phyloP scores from a whole-genome alignment of 1,140 invertebrate species.

The Propsilocerus akamusi region DNA sequence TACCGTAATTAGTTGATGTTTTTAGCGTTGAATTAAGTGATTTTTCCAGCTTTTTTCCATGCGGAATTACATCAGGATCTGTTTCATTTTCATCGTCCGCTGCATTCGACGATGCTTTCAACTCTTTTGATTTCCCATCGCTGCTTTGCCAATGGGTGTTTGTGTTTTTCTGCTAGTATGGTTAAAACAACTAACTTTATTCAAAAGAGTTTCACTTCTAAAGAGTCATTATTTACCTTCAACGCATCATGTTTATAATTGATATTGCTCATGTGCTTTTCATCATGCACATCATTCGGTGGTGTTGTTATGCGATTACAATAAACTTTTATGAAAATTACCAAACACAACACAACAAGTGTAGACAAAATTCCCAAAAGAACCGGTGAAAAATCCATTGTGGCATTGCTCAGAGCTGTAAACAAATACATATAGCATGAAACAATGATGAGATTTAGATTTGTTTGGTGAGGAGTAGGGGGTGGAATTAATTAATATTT shows the following conservation, averaged over 20 bases:
- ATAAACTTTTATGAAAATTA: slow-evolving; percentile 1
- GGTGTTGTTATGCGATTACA: background rate
- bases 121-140: slow-evolving; percentile 17
- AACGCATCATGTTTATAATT: background rate
- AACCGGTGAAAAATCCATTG: background rate
- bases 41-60: slow-evolving; percentile 2
- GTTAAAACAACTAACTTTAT: too few relatives aligned
- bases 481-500: background rate
- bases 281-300: background rate
- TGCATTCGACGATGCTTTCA: slow-evolving; percentile 13
- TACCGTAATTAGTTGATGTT: slow-evolving; percentile 4
- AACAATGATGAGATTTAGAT: background rate
- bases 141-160: slow-evolving; percentile 20
- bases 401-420: background rate
- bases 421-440: background rate
- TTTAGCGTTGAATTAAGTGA: slow-evolving; percentile 3
- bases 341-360: background rate
- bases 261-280: background rate
- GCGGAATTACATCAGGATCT: slow-evolving; percentile 50
- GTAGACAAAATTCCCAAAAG: background rate
- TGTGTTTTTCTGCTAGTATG: too few relatives aligned
- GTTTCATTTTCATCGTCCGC: slow-evolving; percentile 30
- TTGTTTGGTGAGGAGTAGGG: background rate
- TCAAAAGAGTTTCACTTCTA: background rate
- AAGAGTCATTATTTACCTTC: background rate